These are phyloP conservation scores for Dorcus parallelipipedus DNA, from an alignment of 2,888 invertebrate species.

Conservation along the genomic window DNA sequence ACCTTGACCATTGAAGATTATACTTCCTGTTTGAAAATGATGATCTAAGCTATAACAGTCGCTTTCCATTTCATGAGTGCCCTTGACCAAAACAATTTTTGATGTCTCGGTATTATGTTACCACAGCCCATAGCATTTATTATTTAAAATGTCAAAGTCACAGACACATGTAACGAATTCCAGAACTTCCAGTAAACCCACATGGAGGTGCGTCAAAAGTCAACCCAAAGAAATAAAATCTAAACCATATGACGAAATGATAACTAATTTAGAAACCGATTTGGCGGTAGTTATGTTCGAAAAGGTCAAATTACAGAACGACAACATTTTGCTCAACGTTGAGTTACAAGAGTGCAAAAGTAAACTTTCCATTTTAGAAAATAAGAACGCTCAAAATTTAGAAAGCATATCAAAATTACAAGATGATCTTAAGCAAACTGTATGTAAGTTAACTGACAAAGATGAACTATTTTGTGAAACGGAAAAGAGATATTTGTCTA, in stretches of 20 bases:
- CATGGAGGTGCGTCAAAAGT: neutral
- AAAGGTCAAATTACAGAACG: constrained; percentile 11
- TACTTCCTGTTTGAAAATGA: too few species aligned
- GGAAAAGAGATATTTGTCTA: neutral
- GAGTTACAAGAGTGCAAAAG: constrained; percentile 9
- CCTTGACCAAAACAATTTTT: too few species aligned
- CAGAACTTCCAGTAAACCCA: neutral
- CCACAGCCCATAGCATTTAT: too few species aligned
- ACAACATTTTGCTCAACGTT: constrained; percentile 4
- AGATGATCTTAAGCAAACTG: constrained; percentile 2
- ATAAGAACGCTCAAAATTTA: neutral
- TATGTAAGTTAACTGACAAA: constrained; percentile 2
- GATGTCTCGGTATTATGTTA: too few species aligned
- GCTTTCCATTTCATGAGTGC: too few species aligned
- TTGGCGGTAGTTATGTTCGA: constrained; percentile 6
- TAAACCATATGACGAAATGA: neutral
- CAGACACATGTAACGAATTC: neutral
- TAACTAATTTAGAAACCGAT: constrained; percentile 9
- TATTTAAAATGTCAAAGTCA: neutral
- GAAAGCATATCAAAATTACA: constrained; percentile 2
- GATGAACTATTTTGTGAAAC: neutral
- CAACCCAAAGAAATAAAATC: neutral
- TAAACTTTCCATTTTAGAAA: constrained; percentile 5
- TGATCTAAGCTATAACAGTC: too few species aligned
- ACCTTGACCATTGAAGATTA: too few species aligned